These are phyloP conservation scores for Parazoanthus swiftii DNA, from an alignment of 92 coral and sea anemone genomes.

Conservation along the genomic window DNA sequence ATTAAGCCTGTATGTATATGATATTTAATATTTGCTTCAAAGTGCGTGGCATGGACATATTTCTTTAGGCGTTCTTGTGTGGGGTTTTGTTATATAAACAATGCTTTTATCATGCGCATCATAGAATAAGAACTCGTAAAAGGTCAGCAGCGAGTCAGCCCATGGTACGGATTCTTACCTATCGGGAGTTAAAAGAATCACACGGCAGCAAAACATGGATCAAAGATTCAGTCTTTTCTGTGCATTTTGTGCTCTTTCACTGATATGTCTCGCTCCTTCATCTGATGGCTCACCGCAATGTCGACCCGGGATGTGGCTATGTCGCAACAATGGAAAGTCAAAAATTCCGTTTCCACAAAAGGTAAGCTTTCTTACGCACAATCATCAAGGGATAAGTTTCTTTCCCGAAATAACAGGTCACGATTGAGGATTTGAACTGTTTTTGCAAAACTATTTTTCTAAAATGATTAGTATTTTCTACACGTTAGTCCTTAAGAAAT, in stretches of 20 bases:
- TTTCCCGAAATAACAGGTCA: no score
- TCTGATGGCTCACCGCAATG: slow-evolving; percentile 20
- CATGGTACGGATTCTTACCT: not conserved
- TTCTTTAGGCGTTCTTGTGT: slow-evolving; percentile 9
- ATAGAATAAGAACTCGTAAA: slow-evolving; percentile 14
- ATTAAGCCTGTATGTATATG: not conserved
- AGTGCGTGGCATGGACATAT: slow-evolving; percentile 1
- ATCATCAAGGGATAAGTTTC: not conserved
- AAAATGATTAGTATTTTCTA: no score
- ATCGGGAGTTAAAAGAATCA: not conserved
- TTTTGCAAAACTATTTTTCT: not conserved
- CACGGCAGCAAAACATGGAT: not conserved
- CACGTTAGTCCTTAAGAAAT: no score
- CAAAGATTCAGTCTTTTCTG: slow-evolving; percentile 1
- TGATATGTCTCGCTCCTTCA: not conserved
- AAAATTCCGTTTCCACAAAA: slow-evolving; percentile 18
- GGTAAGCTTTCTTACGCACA: not conserved
- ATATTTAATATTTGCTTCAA: slow-evolving; percentile 15
- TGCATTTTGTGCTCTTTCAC: not conserved
- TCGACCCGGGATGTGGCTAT: slow-evolving; percentile 31
- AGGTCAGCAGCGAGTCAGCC: not conserved
- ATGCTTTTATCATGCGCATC: not conserved
- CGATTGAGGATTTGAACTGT: not conserved
- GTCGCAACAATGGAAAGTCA: not conserved
- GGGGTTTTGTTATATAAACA: slow-evolving; percentile 23